Conservation (phyloP, 2,888 invertebrate species). For the Willowsia nigromaculata region DNA sequence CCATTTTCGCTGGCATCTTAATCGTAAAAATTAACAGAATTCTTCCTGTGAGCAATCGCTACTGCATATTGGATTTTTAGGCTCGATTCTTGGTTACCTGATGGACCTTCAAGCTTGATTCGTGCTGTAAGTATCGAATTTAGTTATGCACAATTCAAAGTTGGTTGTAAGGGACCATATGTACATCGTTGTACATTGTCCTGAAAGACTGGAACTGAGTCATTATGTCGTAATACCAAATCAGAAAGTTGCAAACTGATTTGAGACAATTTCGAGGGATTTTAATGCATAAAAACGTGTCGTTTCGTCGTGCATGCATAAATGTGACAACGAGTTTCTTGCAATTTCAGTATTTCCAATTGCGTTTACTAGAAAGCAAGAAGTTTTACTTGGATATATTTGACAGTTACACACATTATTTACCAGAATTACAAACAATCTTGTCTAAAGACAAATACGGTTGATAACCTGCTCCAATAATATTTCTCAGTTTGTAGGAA, state of each 20-base stretch:
- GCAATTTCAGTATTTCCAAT: neutral
- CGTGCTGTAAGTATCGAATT: too few relatives aligned
- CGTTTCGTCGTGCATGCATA: too few relatives aligned
- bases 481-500: neutral
- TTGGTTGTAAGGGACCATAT: too few relatives aligned
- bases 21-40: neutral
- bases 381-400: neutral
- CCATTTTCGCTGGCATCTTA: neutral
- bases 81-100: too few relatives aligned
- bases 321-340: neutral
- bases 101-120: too few relatives aligned
- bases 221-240: constrained; percentile 50
- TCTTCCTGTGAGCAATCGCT: neutral
- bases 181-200: too few relatives aligned
- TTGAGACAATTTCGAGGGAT: constrained; percentile 31
- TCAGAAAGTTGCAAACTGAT: constrained; percentile 57
- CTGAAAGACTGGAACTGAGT: constrained; percentile 56
- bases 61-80: too few relatives aligned
- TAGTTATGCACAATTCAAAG: too few relatives aligned
- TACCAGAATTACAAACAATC: neutral
- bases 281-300: neutral
- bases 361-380: neutral
- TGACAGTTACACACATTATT: constrained; percentile 5
- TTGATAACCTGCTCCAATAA: neutral
- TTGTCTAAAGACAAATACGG: neutral